phyloP scores from a whole-genome alignment of 2,888 invertebrate genomes.

The Barypeithes pellucidus region DNA sequence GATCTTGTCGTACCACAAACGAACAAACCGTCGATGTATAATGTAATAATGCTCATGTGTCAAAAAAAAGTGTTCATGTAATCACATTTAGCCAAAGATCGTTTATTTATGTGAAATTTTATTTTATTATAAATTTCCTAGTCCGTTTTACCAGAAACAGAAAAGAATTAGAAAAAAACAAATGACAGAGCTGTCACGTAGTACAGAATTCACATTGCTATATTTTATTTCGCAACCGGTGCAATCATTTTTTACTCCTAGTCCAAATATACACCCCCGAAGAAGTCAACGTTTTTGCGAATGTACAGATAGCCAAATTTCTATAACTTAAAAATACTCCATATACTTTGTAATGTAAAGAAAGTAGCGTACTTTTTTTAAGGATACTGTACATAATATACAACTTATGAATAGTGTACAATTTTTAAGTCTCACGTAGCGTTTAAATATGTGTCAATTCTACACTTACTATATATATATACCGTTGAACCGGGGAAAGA shows the following conservation, averaged over 20 bases:
- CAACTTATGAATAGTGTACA: neutral
- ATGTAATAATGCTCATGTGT: constrained; percentile 27
- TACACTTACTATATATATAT: too few relatives aligned
- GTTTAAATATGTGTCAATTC: constrained; percentile 36
- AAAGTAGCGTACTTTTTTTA: constrained; percentile 15
- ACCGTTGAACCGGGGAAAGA: too few relatives aligned
- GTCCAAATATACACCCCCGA: constrained; percentile 39
- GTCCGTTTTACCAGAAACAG: neutral
- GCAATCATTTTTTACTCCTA: constrained; percentile 48
- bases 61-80: constrained; percentile 29
- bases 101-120: too few relatives aligned
- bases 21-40: neutral
- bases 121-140: too few relatives aligned
- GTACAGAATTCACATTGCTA: constrained; percentile 6
- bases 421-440: constrained; percentile 18
- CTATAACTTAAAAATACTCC: constrained; percentile 3
- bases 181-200: too few relatives aligned
- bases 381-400: constrained; percentile 14
- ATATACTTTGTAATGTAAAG: neutral
- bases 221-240: constrained; percentile 44
- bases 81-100: constrained; percentile 3
- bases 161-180: neutral
- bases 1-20: too few relatives aligned
- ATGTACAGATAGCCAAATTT: constrained; percentile 18
- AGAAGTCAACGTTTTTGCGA: constrained; percentile 1